A percentile compares a stretch with the other conserved stretches of the same genome.
phyloP scores from a whole-genome alignment of 2,113 vertebrate species.

The Herpailurus yagouaroundi region DNA sequence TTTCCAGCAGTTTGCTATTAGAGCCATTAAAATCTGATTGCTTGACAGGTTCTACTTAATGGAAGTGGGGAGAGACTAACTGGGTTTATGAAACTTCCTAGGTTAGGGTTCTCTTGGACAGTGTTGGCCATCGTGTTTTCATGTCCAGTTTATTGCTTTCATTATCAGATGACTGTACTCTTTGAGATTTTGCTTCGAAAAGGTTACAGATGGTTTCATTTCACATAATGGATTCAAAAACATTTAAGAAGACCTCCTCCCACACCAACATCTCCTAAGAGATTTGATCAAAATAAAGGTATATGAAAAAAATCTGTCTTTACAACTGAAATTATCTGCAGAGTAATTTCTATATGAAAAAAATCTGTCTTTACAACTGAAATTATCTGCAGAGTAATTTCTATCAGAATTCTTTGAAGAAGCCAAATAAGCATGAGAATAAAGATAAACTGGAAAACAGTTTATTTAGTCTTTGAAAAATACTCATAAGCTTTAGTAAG shows the following conservation, averaged over 20 bases:
- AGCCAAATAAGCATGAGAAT: not conserved
- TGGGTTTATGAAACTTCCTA: not conserved
- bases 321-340: not conserved
- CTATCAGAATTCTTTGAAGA: not conserved
- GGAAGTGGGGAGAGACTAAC: not conserved
- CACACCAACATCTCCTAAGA: not conserved
- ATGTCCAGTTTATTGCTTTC: not conserved
- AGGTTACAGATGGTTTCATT: constrained; percentile 16
- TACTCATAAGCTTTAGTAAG: not conserved
- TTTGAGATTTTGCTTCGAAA: constrained; percentile 17
- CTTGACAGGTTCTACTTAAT: not conserved
- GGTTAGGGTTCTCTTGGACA: not conserved
- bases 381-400: not conserved
- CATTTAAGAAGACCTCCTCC: not conserved
- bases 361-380: not conserved
- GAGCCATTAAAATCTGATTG: not conserved
- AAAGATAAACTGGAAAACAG: not conserved
- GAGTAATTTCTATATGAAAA: constrained; percentile 15
- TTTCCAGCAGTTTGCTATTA: not conserved
- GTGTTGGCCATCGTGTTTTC: not conserved
- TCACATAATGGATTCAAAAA: constrained; percentile 7
- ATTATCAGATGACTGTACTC: not conserved
- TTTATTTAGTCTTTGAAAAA: constrained; percentile 22
- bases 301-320: not conserved
- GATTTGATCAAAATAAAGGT: not conserved